Evolutionary conservation across 2,888 invertebrate genomes (phyloP).

Genomic region (Limnephilus rhombicus): DNA sequence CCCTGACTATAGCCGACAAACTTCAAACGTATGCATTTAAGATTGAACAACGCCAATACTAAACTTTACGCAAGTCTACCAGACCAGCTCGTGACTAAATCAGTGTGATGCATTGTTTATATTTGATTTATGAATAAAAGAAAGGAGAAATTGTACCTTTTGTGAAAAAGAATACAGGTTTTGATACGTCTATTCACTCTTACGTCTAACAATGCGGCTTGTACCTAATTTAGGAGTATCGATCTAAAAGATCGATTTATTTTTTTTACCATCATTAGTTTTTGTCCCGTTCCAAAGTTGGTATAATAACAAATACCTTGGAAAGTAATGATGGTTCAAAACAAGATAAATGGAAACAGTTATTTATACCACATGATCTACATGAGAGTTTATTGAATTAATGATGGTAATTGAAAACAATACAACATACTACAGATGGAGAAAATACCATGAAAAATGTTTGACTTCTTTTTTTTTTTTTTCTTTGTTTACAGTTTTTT

Average conservation of each 20-base stretch:
- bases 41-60: conserved; percentile 34
- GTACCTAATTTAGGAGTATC: not conserved
- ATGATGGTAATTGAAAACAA: not conserved
- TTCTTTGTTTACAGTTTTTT: no score
- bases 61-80: not conserved
- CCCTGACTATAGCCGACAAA: conserved; percentile 15
- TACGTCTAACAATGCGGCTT: not conserved
- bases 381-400: not conserved
- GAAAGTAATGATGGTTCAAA: not conserved
- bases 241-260: not conserved
- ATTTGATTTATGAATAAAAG: conserved; percentile 49
- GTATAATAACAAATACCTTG: not conserved
- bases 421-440: not conserved
- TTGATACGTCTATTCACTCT: not conserved
- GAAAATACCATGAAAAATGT: not conserved
- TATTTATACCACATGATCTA: not conserved
- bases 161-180: conserved; percentile 9
- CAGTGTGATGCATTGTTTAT: conserved; percentile 41
- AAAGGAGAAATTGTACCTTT: conserved; percentile 33
- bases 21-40: not conserved
- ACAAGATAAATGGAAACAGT: not conserved
- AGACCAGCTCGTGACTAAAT: conserved; percentile 36
- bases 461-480: not conserved
- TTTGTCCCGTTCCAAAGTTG: not conserved
- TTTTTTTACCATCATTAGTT: not conserved